Conservation (phyloP, 2,888 invertebrate genomes). For the Eristalis intricaria region DNA sequence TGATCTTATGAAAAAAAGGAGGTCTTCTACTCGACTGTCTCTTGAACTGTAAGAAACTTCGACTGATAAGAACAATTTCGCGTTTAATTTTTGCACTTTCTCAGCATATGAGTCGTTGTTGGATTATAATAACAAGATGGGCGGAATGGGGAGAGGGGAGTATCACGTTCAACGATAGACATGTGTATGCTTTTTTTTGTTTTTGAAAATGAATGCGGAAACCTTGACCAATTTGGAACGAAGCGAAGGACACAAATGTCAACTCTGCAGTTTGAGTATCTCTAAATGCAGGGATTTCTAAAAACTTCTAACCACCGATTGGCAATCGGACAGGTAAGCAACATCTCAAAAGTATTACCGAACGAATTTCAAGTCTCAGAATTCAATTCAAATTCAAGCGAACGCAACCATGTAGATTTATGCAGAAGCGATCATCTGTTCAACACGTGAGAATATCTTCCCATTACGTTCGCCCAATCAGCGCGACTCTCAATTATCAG, state of each 20-base stretch:
- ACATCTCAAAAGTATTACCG: neutral
- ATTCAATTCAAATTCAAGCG: neutral
- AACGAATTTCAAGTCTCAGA: neutral
- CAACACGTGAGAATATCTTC: neutral
- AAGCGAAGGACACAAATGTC: too few relatives aligned
- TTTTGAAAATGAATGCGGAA: too few relatives aligned
- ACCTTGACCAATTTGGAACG: too few relatives aligned
- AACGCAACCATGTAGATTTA: neutral
- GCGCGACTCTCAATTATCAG: neutral
- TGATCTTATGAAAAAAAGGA: neutral
- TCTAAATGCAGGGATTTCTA: neutral
- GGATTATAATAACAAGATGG: neutral
- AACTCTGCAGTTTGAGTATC: too few relatives aligned
- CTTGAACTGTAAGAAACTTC: neutral
- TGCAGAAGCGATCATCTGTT: neutral
- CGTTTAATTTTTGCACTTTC: neutral
- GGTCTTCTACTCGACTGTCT: neutral
- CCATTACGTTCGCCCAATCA: neutral
- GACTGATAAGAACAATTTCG: neutral
- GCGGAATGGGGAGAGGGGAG: neutral
- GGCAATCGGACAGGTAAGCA: neutral
- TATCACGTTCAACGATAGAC: too few relatives aligned
- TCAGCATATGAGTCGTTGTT: neutral
- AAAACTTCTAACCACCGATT: neutral
- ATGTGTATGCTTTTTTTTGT: too few relatives aligned